Base-by-base conservation (phyloP, 2,888 invertebrate species). In the Caenorhabditis doughertyi region DNA sequence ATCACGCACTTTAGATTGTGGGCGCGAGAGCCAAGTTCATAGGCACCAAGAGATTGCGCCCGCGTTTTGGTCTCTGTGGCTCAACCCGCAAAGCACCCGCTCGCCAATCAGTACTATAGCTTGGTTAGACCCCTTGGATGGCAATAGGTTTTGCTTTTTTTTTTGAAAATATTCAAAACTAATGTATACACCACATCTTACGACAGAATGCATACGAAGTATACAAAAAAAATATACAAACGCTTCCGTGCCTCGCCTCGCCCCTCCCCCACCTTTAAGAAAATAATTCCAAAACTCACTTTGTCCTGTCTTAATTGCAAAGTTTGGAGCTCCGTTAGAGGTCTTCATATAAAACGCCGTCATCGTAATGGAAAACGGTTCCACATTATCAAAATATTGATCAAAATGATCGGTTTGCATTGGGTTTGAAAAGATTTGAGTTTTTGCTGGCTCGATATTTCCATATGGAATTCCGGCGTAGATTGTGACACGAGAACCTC, bases 351-450 rank as follows among this genome's bases (percentile, higher is more conserved):
- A 49, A 29, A 71, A 71, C 0, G 71, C 49, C 1, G 23, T 25
- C 4, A 23, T 9, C 3, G 29, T 32, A 56, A 71, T 44, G 0
- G 71, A 58, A 25, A 71, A 71, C 16, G 42, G 3, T 16, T 71
- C 71, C 0, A 71, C 71, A n/a, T 58, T 58, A 2, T 13, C 0
- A 16, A 71, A 58, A 21, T 35, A 47, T 2, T 11, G 13, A 29
- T 25, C 4, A 7, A n/a, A n/a, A 21, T 25, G 16, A 4, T 47
- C 35, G 7, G 72, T 35, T 1, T 25, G 27, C 29, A 73, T 39
- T 13, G 73, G 73, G 13, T 64, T 64, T 5, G 73, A 64, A 25
- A 73, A 73, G 16, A 73, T 65, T 44, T 73, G 64, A 13, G 64
- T 47, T 11, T 55, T 64, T 21, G 1, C 18, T n/a, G n/a, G 9